Evolutionary conservation across 2,888 invertebrate species (phyloP), one percentile per base, ranked within the genome.

Genomic region (Fragum sueziense): DNA sequence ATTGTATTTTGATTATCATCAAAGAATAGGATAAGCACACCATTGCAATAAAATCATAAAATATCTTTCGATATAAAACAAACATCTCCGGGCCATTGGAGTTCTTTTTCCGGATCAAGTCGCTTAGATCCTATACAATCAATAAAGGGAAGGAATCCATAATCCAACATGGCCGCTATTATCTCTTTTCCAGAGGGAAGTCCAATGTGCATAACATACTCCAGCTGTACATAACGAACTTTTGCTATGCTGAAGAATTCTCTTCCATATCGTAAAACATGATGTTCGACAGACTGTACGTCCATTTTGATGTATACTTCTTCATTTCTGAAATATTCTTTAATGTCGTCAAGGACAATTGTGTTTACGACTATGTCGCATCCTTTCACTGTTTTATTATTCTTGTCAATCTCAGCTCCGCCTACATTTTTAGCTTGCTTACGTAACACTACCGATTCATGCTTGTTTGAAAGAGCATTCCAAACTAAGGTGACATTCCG

Each of bases 401-500:
- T 33, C 17, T n/a, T 17, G 17, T 33, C 61, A 20, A 85, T 76
- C 17, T 33, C 72, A 3, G 82, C 69, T 20, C 82, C 85, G 3
- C 85, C 85, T 3, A 79, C 72, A 65, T 85, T 85, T 1, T 57
- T 70, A 4, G 25, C 29, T 27, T 74, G 29, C 3, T 74, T 27
- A 33, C 74, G 37, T 1, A 85, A 59, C 4, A n/a, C 34, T 1
- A 83, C 77, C 11, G 34, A 37, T 6, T 70, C 33, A 17, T 59
- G 76, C 1, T 31, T 14, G 65, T 81, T 74, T 3, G 85, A 79
- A 17, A 85, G 37, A 0, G 85, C 85, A 67, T 85, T 85, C 61
- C 68, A 76, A n/a, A 85, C 68, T 17, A 81, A 62, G 0, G 77
- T 82, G 1, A 76, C 79, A 51, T 73, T 72, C 3, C 47, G 33